Evolutionary conservation across 30 jellyfish, hydroid and myxozoan species (phyloP), one percentile per base, ranked within the genome.

Genomic region (Rhopilema esculentum): DNA sequence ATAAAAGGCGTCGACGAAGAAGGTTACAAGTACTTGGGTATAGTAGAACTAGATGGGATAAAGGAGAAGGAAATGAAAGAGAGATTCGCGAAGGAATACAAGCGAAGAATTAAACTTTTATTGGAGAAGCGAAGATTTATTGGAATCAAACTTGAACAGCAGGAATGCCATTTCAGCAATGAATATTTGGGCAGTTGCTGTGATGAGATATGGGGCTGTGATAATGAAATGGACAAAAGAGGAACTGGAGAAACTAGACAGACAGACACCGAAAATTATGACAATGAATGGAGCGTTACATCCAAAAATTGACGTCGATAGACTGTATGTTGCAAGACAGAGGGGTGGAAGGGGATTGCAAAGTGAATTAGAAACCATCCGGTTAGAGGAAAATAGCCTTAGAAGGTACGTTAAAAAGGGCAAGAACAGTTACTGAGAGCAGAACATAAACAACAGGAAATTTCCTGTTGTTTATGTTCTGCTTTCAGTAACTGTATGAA

Each of bases 11-110:
- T 30, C 85, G 17, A 69, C 53, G 85, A 74, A 74, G 82, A 32
- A 32, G 82, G 82, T 70, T 70, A 70, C 82, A 70, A 70, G 82
- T 70, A 70, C 68, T 70, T 74, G 72, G 85, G 85, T 74, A 74
- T 74, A 74, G 85, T 74, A 74, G 85, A 74, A 74, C 85, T 74
- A 7, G 74, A 74, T 70, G 69, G 82, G 68, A 70, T 70, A 70
- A 70, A 70, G 31, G 87, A 76, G 52, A 48, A 27, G 21, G 51
- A 76, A 23, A 76, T 76, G 87, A 76, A 76, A 27, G 53, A 76
- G 4, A 23, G 12, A 63, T 66, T 79, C 15, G 27, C 50, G 4
- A 61, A 30, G n/a, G 89, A 79, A 66, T 79, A 79, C 40, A 29
- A 29, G 17, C 29, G 80, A 31, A 63, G 89, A 33, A 16, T 79